Base-by-base conservation (phyloP, 1,140 invertebrate genomes). In the Manduca sexta region DNA sequence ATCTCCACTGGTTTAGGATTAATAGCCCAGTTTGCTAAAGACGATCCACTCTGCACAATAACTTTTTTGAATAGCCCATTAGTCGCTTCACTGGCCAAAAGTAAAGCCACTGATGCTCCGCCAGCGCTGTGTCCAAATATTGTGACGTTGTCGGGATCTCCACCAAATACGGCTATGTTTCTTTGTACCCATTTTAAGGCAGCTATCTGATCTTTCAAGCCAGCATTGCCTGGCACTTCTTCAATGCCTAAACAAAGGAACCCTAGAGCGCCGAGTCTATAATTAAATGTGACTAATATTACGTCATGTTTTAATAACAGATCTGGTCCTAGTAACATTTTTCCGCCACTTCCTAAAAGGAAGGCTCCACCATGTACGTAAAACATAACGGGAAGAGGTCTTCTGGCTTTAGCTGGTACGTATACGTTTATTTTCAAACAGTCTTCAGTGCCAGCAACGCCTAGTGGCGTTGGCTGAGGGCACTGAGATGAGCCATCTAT, bases 381-480 rank as follows among this genome's bases (percentile, higher is more conserved):
- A 8, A 56, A 39, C 49, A 56, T 48, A 12, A 56, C 54, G 3
- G 54, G 49, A 1, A 56, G 11, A 16, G 39, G 35, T 15, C 33
- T 15, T 11, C 7, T 13, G 1, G 45, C 15, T n/a, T 11, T 29
- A 2, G 30, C 14, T 2, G 54, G 49, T 8, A 34, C 45, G 17
- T 56, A 52, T 1, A 56, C 40, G 26, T 56, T 51, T 3, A 56
- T 41, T 43, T 51, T 50, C 12, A 56, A 35, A 42, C 53, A 56
- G 21, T 56, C 44, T 21, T 51, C 45, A 2, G 21, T 26, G n/a
- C 54, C 54, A 6, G 40, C 13, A 11, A 45, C 29, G 15, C 38
- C 37, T 8, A 33, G 5, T 7, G 46, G 3, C 11, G 38, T 18
- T 1, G 30, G 14, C 39, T 48, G 46, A 6, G 46, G 38, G 18